phyloP scores from a whole-genome alignment of 2,888 invertebrate genomes.

The Heterodera filipjevi region DNA sequence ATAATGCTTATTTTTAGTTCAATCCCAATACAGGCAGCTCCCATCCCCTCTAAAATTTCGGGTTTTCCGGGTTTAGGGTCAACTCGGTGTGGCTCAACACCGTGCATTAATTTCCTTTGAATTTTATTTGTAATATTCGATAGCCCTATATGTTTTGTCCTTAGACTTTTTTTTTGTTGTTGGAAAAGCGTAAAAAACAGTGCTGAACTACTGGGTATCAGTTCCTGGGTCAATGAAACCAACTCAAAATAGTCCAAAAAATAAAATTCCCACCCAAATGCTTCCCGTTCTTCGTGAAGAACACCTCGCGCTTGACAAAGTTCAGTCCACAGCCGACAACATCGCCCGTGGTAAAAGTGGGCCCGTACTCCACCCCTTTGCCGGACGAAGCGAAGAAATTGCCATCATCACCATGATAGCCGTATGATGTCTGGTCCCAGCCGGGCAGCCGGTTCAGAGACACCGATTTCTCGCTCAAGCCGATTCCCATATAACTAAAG shows the following conservation, averaged over 20 bases:
- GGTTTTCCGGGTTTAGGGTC: too few species aligned
- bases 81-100: too few species aligned
- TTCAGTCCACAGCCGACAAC: conserved; percentile 95
- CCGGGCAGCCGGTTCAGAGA: conserved; percentile 97
- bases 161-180: too few species aligned
- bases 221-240: neutral
- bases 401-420: conserved; percentile 99
- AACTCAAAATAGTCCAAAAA: neutral
- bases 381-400: conserved; percentile 98
- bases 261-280: conserved; percentile 72
- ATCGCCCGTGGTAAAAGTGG: conserved; percentile 91
- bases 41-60: too few species aligned
- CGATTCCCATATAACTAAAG: conserved; percentile 92
- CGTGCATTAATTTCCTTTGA: too few species aligned
- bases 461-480: conserved; percentile 91
- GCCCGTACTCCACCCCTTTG: conserved; percentile 95
- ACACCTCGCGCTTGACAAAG: conserved; percentile 95
- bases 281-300: conserved; percentile 98
- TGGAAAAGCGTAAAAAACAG: too few species aligned
- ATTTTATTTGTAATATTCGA: too few species aligned
- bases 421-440: conserved; percentile 98
- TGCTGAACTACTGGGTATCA: too few species aligned
- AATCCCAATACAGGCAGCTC: too few species aligned
- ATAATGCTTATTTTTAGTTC: too few species aligned
- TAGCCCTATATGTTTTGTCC: too few species aligned